A percentile compares a stretch with the other conserved stretches of the same genome.
Evolutionary conservation across 2,113 vertebrate genomes (phyloP).

Genomic region (Muscicapa adusta): DNA sequence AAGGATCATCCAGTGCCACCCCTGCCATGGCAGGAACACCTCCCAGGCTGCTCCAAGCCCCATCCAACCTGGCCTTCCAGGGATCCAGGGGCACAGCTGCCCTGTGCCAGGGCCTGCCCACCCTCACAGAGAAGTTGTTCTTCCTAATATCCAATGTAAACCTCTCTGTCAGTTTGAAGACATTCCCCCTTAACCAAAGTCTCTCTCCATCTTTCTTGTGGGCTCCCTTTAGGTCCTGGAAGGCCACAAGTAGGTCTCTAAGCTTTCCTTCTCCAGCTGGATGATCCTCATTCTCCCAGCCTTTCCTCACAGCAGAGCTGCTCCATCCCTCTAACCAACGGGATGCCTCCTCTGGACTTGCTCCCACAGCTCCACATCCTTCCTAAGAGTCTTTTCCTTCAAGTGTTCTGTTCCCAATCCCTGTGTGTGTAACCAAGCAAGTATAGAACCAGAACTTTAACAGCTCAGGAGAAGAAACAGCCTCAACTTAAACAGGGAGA

Average conservation of each 20-base stretch:
- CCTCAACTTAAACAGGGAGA: neutral
- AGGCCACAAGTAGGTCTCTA: too few relatives aligned
- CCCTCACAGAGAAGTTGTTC: neutral
- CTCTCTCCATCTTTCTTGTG: neutral
- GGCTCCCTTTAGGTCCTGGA: neutral
- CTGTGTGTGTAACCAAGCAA: neutral
- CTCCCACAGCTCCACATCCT: neutral
- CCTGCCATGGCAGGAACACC: neutral
- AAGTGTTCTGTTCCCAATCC: fast-evolving
- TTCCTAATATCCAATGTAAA: neutral
- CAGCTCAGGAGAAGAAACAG: neutral
- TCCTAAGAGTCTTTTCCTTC: neutral
- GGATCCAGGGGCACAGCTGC: too few relatives aligned
- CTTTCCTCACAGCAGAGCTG: neutral
- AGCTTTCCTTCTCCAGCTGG: neutral
- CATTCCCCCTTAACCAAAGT: neutral
- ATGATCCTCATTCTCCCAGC: neutral
- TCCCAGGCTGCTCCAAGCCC: fast-evolving
- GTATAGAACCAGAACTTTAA: fast-evolving
- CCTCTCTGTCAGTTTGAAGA: neutral
- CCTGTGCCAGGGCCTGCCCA: neutral
- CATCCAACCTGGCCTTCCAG: fast-evolving
- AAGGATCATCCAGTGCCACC: fast-evolving
- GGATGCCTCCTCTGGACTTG: neutral
- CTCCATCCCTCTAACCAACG: neutral